Conservation (phyloP, 2,888 invertebrate genomes). For the Cremastinae sp. region DNA sequence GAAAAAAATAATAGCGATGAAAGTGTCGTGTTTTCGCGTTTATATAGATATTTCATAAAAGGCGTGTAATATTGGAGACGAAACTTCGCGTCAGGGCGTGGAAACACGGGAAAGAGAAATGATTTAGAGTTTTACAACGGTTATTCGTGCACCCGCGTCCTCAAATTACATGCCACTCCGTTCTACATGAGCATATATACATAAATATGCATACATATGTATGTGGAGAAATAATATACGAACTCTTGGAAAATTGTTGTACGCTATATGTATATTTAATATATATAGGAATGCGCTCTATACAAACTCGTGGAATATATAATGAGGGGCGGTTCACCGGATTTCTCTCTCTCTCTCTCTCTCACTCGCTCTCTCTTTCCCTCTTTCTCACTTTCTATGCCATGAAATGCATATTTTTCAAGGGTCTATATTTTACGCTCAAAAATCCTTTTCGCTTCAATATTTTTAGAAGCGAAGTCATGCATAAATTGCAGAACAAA, state of each 20-base stretch:
- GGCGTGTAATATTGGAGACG: constrained; percentile 39
- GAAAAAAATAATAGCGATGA: background rate
- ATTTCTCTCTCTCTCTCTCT: constrained; percentile 5
- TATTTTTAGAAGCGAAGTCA: constrained; percentile 10
- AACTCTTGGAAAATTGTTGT: constrained; percentile 46
- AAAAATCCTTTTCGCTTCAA: background rate
- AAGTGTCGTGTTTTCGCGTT: constrained; percentile 7
- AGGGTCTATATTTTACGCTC: constrained; percentile 22
- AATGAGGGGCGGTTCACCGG: constrained; percentile 41
- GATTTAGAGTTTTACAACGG: constrained; percentile 61
- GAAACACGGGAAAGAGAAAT: constrained; percentile 42
- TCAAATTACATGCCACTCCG: constrained; percentile 59
- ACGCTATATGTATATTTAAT: constrained; percentile 29
- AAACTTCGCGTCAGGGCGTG: constrained; percentile 47
- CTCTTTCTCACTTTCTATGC: background rate
- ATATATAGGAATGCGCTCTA: constrained; percentile 23
- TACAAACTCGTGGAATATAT: constrained; percentile 36
- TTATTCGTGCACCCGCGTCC: constrained; percentile 48
- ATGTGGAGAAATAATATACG: background rate
- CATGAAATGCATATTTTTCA: constrained; percentile 34
- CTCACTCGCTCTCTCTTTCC: constrained; percentile 9
- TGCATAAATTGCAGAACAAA: constrained; percentile 5
- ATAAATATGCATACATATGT: background rate
- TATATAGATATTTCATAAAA: constrained; percentile 23
- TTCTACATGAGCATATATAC: constrained; percentile 30